A percentile compares a stretch with the other conserved stretches of the same genome.
Conservation (phyloP, 2,797 vertebrate genomes). For the Coregonus sp. region DNA sequence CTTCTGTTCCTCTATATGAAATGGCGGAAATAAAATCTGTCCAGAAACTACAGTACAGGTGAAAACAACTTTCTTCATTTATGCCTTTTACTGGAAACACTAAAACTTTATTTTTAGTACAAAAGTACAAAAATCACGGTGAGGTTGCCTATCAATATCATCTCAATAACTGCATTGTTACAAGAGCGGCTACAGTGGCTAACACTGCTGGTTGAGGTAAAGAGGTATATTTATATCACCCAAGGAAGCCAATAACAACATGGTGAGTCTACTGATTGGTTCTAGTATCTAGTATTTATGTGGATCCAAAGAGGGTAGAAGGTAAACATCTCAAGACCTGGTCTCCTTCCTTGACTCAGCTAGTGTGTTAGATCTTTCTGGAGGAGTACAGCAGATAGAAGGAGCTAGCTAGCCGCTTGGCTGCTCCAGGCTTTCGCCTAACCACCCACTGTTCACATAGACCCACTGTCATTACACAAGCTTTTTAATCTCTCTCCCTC, state of each 20-base stretch:
- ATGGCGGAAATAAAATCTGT: not conserved
- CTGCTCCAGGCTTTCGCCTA: constrained; percentile 1
- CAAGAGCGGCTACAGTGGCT: not conserved
- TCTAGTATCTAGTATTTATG: not conserved
- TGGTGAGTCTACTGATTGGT: not conserved
- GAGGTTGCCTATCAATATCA: not conserved
- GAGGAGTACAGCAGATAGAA: not conserved
- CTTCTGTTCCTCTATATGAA: constrained; percentile 32
- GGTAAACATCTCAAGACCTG: not conserved
- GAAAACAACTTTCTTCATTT: not conserved
- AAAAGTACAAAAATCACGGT: too few species aligned
- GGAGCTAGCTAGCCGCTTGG: not conserved
- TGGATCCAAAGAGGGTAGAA: not conserved
- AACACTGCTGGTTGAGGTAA: not conserved
- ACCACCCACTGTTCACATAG: not conserved
- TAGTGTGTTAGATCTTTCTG: not conserved
- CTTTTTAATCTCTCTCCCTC: not conserved
- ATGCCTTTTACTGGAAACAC: not conserved
- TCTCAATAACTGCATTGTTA: not conserved
- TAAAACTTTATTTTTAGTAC: not conserved
- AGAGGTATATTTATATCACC: not conserved
- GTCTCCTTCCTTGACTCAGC: not conserved
- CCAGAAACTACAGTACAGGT: not conserved
- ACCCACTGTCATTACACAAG: not conserved
- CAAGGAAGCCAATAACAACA: not conserved